A percentile compares a stretch with the other conserved stretches of the same genome.
Evolutionary conservation across 2,888 invertebrate species (phyloP).

Genomic region (Sesia apiformis): DNA sequence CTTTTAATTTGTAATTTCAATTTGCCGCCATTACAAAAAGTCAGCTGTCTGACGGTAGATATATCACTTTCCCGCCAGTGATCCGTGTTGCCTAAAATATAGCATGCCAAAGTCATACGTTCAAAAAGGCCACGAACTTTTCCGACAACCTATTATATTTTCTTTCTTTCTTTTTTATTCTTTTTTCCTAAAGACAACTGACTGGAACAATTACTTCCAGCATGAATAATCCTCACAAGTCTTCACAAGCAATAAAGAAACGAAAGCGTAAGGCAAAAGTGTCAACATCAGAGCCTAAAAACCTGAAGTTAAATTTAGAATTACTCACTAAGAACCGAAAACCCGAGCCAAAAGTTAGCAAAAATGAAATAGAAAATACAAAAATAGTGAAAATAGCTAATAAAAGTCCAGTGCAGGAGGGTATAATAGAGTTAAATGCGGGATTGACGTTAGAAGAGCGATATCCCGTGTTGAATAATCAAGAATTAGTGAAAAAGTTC

Average conservation of each 20-base stretch:
- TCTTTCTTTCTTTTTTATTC: too few species aligned
- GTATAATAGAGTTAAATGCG: not conserved
- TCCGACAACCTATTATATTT: too few species aligned
- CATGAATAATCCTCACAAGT: not conserved
- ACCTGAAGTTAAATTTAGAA: not conserved
- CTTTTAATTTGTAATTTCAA: too few species aligned
- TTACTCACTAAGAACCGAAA: not conserved
- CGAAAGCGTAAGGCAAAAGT: not conserved
- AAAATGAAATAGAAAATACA: not conserved
- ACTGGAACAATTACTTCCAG: not conserved
- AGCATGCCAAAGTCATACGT: too few species aligned
- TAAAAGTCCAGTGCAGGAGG: not conserved
- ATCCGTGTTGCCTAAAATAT: too few species aligned
- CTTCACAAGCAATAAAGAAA: not conserved
- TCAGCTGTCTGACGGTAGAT: too few species aligned
- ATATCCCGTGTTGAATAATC: constrained; percentile 45
- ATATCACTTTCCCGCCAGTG: too few species aligned
- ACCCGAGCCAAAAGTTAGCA: not conserved
- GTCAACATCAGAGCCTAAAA: not conserved
- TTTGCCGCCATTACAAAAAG: too few species aligned
- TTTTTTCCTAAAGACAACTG: too few species aligned
- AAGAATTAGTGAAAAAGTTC: constrained; percentile 34
- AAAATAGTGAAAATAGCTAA: not conserved
- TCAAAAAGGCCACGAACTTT: too few species aligned
- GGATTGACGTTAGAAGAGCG: not conserved